Base-by-base conservation (phyloP, 2,888 invertebrate genomes). In the Allophyes oxyacanthae region DNA sequence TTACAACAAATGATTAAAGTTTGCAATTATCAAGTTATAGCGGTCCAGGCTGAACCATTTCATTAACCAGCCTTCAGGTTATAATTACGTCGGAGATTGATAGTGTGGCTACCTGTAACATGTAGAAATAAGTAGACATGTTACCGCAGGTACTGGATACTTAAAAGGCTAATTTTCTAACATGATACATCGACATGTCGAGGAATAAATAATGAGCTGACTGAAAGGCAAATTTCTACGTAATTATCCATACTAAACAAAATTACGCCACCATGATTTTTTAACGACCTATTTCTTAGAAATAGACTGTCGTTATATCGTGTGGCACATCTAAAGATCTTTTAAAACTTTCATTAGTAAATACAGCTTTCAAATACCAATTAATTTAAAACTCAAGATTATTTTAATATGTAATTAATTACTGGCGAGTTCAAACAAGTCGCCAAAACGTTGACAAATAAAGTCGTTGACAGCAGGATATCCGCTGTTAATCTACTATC, bases 41-140 rank as follows among this genome's bases (percentile, higher is more conserved):
- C 49, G 38, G 52, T 41, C 48, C 45, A 36, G n/a, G 52, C 61
- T 66, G 61, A 63, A 61, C 55, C 58, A 67, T 66, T 57, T 70
- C 58, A 58, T 64, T 61, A 65, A 51, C 57, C 46, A 59, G 65
- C 65, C 60, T 69, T 68, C 72, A 62, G 54, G 30, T 64, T 60
- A 57, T 81, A 80, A 83, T 80, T 80, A 77, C 55, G 11, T 45
- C 15, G 36, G 44, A 77, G 80, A 80, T 78, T 77, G 78, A 83
- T 83, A 72, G 66, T 37, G 43, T 8, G 8, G 8, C 49, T 51
- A 55, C 64, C 54, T 26, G 41, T 44, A 49, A 43, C 43, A 11
- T n/a, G n/a, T n/a, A n/a, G n/a, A n/a, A 49, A 51, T 49, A 48
- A 50, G 61, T 46, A 44, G 59, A 46, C 36, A 40, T 46, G 50